A percentile compares a stretch with the other conserved stretches of the same genome.
Conservation (phyloP, 2,888 invertebrate genomes). For the Hyppa rectilinea region DNA sequence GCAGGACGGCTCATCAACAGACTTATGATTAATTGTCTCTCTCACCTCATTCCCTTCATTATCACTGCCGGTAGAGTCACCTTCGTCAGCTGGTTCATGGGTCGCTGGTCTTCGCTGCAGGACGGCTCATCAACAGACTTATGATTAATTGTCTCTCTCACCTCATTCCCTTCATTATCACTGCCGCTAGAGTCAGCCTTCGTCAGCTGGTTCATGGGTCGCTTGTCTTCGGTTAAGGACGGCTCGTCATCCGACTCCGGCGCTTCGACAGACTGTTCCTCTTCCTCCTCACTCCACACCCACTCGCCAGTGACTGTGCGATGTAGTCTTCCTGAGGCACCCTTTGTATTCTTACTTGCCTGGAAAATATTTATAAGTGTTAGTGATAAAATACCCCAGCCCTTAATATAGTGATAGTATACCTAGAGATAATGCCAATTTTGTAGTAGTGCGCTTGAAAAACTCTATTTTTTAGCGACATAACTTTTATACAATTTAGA, state of each 20-base stretch:
- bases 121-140: conserved; percentile 69
- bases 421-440: too few species aligned
- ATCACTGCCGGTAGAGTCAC: conserved; percentile 90
- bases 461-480: neutral
- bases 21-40: neutral
- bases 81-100: conserved; percentile 89
- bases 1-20: conserved; percentile 27
- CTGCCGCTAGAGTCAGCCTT: conserved; percentile 90
- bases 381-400: neutral
- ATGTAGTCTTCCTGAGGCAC: conserved; percentile 95
- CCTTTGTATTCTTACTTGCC: conserved; percentile 81
- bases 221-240: conserved; percentile 79
- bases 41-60: conserved; percentile 82
- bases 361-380: conserved; percentile 49
- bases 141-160: conserved; percentile 56
- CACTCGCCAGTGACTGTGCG: conserved; percentile 98
- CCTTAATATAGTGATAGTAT: neutral
- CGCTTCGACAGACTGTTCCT: conserved; percentile 59
- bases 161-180: conserved; percentile 85
- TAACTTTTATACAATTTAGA: neutral
- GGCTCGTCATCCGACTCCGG: conserved; percentile 72
- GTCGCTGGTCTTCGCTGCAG: conserved; percentile 83
- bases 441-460: too few species aligned
- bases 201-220: conserved; percentile 90
- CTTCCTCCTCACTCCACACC: conserved; percentile 98